Evolutionary conservation across 2,113 vertebrate genomes (phyloP).

Genomic region (Xiphorhynchus elegans): DNA sequence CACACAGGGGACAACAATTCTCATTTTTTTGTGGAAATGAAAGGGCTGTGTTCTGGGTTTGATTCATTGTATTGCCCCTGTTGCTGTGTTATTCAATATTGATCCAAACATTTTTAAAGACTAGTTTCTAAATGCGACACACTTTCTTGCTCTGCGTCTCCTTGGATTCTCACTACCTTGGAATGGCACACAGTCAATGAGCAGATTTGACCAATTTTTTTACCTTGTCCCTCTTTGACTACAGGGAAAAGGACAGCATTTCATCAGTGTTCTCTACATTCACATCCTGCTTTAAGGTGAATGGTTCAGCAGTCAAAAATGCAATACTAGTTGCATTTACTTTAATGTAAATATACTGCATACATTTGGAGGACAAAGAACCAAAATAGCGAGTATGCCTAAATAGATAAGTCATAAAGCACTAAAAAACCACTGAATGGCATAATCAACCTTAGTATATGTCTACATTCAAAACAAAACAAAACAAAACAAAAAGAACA

Average conservation of each 20-base stretch:
- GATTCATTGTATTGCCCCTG: neutral
- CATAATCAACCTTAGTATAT: constrained; percentile 24
- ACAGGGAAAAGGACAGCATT: neutral
- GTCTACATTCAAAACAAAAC: constrained; percentile 17
- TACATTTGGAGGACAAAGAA: neutral
- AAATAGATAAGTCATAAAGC: constrained; percentile 50
- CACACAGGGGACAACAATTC: neutral
- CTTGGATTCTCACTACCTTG: neutral
- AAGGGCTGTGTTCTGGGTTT: neutral
- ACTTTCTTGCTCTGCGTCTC: neutral
- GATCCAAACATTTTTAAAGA: neutral
- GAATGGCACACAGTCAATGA: neutral
- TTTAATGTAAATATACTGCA: constrained; percentile 19
- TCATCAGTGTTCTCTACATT: neutral
- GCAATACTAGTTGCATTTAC: too few species aligned
- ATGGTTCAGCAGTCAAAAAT: constrained; percentile 46
- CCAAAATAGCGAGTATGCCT: constrained; percentile 23
- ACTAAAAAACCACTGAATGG: neutral
- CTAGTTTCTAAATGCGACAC: neutral
- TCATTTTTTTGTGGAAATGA: neutral
- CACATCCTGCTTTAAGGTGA: constrained; percentile 37
- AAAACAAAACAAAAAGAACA: constrained; percentile 9
- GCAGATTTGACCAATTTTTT: neutral
- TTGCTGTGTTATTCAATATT: neutral
- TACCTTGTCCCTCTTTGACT: neutral